A percentile compares a stretch with the other conserved stretches of the same genome.
phyloP scores from a whole-genome alignment of 2,888 invertebrate species.

The Furcula furcula region DNA sequence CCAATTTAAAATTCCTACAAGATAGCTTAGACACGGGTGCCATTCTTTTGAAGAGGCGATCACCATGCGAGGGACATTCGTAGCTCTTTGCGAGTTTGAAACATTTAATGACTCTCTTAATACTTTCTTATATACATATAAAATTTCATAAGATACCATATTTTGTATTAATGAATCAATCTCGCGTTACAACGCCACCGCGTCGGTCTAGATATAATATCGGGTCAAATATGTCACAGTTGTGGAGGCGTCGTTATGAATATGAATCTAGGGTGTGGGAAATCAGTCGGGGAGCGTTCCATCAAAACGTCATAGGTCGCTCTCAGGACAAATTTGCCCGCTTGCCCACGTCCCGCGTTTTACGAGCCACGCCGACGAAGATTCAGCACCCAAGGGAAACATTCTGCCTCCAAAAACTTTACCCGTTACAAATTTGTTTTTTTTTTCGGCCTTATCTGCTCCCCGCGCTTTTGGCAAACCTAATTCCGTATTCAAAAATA shows the following conservation, averaged over 20 bases:
- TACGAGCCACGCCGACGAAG: constrained; percentile 80
- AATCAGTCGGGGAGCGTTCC: constrained; percentile 76
- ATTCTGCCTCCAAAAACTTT: constrained; percentile 82
- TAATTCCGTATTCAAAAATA: constrained; percentile 83
- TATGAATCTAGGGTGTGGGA: constrained; percentile 76
- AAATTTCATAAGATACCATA: too few relatives aligned
- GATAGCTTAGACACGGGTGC: constrained; percentile 81
- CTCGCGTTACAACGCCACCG: constrained; percentile 39
- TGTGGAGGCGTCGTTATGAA: constrained; percentile 72
- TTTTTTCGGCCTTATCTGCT: constrained; percentile 80
- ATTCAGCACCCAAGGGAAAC: constrained; percentile 81
- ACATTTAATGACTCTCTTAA: constrained; percentile 47
- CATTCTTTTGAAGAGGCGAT: constrained; percentile 78
- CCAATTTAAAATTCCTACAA: constrained; percentile 83
- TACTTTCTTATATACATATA: constrained; percentile 31
- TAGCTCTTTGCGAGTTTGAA: constrained; percentile 38
- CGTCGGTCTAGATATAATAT: constrained; percentile 47
- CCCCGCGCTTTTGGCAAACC: constrained; percentile 80
- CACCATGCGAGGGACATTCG: constrained; percentile 68
- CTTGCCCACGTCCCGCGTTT: constrained; percentile 80
- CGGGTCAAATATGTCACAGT: constrained; percentile 57
- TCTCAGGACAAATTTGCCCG: constrained; percentile 80
- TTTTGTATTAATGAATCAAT: constrained; percentile 43
- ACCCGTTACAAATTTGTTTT: constrained; percentile 83
- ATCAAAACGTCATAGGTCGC: constrained; percentile 82